Evolutionary conservation across 2,113 vertebrate species (phyloP), one percentile per base, ranked within the genome.

Genomic region (Scomber scombrus): DNA sequence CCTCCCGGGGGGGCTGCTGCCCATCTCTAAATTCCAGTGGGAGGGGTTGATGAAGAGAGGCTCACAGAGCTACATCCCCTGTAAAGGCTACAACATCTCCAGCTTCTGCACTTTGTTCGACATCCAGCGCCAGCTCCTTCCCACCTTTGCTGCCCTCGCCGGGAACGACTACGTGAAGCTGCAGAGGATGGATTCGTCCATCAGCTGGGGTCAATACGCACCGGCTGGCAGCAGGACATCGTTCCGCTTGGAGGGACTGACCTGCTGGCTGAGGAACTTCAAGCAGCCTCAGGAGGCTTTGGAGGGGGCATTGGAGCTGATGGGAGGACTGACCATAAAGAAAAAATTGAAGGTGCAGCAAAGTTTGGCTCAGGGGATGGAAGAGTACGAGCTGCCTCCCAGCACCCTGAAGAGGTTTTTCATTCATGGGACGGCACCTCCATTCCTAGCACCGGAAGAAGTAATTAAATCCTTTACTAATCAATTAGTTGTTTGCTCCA

Each of bases 11-110:
- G 97, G 97, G 0, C 92, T 96, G 79, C 93, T 96, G 86, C 96
- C 96, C 0, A 57, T 95, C 14, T 73, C 31, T 12, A 80, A 94
- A 54, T 97, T 99, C 87, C 88, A 90, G 21, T 98, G 97, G 97
- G 51, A 29, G 29, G 16, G 18, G 1, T 57, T 77, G 84, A 79
- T 81, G 1, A 1, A 80, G 45, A 60, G 21, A 0, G 71, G 0
- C 15, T 52, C 62, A 0, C 43, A 89, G 0, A 75, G 73, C 84
- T 96, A 81, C 80, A 94, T 98, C 14, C 92, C 91, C 11, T 95
- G 95, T 1, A 93, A 82, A 34, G 88, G 88, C 63, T 98, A 96
- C 70, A 92, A 82, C 0, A 12, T 65, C 0, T 86, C 91, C 1
- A 75, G 64, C 0, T 94, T 98, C 85, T 97, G 97, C 84, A 0